A percentile compares a stretch with the other conserved stretches of the same genome.
These are phyloP conservation scores for Uropsilus gracilis DNA, from an alignment of 2,113 vertebrate species.

Conservation along the genomic window DNA sequence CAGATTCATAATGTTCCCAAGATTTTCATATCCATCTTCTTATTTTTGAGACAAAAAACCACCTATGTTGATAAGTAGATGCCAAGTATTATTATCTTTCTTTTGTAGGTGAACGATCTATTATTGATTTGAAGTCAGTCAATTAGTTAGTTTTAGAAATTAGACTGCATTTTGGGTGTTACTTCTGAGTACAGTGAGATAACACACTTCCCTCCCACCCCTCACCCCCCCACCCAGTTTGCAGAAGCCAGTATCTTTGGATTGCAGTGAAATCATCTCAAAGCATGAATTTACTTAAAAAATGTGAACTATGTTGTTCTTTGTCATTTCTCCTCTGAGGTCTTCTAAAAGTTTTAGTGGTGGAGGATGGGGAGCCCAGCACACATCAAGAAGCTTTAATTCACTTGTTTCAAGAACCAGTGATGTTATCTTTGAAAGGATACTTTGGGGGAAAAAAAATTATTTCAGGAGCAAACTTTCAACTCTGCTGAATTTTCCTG, in stretches of 20 bases:
- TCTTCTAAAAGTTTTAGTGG: neutral
- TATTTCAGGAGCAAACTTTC: neutral
- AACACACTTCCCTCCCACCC: neutral
- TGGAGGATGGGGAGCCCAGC: neutral
- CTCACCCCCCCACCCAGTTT: no score
- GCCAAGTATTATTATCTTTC: constrained; percentile 3
- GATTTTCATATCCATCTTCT: constrained; percentile 50
- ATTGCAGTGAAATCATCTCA: constrained; percentile 34
- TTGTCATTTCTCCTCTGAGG: neutral
- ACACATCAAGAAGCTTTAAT: neutral
- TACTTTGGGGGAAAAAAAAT: neutral
- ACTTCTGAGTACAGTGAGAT: neutral
- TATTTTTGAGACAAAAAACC: constrained; percentile 14
- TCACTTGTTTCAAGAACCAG: neutral
- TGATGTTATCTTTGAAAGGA: neutral
- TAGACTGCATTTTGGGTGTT: neutral
- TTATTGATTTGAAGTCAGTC: constrained; percentile 35
- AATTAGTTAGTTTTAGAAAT: neutral
- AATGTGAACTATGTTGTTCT: neutral
- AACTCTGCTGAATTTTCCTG: neutral
- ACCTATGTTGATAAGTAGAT: constrained; percentile 47
- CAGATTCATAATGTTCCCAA: constrained; percentile 40
- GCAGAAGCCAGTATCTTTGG: neutral
- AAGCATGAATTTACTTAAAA: constrained; percentile 15
- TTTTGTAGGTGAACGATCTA: constrained; percentile 33